Conservation (phyloP, 23 tunicate species). For the Styela clava region DNA sequence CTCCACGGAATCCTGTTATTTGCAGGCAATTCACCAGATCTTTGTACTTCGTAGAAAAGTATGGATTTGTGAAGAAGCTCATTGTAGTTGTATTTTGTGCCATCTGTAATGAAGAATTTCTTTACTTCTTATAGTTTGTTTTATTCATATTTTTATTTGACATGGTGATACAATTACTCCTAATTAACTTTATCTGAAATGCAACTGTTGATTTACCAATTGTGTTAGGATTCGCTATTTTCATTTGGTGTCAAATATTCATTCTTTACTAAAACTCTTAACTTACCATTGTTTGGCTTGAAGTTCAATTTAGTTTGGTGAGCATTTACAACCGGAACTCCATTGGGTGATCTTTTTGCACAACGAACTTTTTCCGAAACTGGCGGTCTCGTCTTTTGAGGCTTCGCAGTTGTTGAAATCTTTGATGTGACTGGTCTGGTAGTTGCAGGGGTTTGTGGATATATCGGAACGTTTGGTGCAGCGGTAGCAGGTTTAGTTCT, state of each 20-base stretch:
- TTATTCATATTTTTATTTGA: too few relatives aligned
- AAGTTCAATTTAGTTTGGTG: slow-evolving; percentile 4
- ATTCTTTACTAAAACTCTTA: too few relatives aligned
- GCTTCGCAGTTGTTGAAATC: neutral
- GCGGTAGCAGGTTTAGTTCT: neutral
- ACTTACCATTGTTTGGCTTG: slow-evolving; percentile 20
- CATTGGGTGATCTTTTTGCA: neutral
- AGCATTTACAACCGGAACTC: slow-evolving; percentile 6
- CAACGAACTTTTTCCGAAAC: slow-evolving; percentile 8
- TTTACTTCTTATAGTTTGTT: too few relatives aligned
- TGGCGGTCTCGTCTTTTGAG: neutral
- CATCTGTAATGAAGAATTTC: slow-evolving; percentile 30
- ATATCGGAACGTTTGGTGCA: neutral
- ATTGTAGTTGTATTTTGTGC: slow-evolving; percentile 72
- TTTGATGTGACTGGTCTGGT: neutral
- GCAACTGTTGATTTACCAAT: too few relatives aligned
- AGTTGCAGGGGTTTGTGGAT: neutral
- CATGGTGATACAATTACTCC: too few relatives aligned
- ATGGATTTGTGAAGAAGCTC: slow-evolving; percentile 78
- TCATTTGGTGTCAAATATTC: too few relatives aligned
- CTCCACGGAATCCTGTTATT: slow-evolving; percentile 82
- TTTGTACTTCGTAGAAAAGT: slow-evolving; percentile 94
- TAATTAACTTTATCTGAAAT: too few relatives aligned
- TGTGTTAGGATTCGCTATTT: too few relatives aligned
- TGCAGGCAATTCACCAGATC: slow-evolving; percentile 83